Percentiles rank a stretch among this genome's conserved stretches.
phyloP scores from a whole-genome alignment of 2,113 vertebrate genomes.

The Pristiophorus japonicus region DNA sequence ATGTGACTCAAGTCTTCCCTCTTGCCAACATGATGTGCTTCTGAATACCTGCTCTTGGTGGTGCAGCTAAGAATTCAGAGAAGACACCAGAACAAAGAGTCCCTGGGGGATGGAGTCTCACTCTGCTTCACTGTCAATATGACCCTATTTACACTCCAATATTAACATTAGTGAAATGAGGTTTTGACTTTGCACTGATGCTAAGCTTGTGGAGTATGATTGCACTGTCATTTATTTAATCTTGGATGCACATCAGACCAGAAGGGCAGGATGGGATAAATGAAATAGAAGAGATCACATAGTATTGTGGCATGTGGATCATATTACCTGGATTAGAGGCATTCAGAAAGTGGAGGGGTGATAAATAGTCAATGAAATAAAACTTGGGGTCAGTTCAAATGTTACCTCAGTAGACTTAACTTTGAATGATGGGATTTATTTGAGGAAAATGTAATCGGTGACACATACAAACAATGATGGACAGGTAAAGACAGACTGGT shows the following conservation, averaged over 20 bases:
- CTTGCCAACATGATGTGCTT: background rate
- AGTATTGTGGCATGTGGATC: background rate
- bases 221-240: background rate
- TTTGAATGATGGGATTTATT: background rate
- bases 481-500: no score
- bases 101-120: background rate
- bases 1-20: background rate
- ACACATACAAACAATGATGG: no score
- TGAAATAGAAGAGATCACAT: background rate
- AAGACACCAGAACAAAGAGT: background rate
- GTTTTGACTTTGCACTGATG: background rate
- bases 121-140: no score
- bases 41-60: background rate
- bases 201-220: background rate
- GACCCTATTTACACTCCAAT: background rate
- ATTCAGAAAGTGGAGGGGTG: background rate
- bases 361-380: background rate
- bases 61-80: background rate
- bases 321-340: background rate
- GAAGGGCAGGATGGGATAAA: background rate
- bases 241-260: background rate
- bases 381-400: background rate
- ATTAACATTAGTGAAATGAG: background rate
- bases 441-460: background rate
- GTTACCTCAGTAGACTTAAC: background rate